Evolutionary conservation across 2,888 invertebrate species (phyloP).

Genomic region (Chirona hameri): DNA sequence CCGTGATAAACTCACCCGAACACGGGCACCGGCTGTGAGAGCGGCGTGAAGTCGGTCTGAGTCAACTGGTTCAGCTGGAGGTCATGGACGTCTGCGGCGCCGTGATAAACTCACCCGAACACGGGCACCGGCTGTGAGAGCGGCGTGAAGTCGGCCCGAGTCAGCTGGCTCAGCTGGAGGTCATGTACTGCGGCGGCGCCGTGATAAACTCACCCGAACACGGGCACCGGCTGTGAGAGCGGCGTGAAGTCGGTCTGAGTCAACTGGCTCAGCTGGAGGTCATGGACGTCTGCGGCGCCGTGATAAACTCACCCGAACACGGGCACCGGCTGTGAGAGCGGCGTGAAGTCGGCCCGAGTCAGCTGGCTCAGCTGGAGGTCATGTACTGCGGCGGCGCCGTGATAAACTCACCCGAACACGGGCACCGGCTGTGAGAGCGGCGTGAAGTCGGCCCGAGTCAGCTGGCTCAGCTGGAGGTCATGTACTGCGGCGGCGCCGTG

Average conservation of each 20-base stretch:
- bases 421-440: conserved; percentile 49
- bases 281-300: conserved; percentile 65
- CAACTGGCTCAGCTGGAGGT: no score
- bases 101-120: conserved; percentile 72
- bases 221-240: no score
- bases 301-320: conserved; percentile 75
- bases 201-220: no score
- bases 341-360: conserved; percentile 60
- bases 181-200: conserved; percentile 89
- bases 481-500: conserved; percentile 81
- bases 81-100: conserved; percentile 64
- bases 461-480: conserved; percentile 83
- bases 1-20: conserved; percentile 48
- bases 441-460: conserved; percentile 59
- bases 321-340: conserved; percentile 65
- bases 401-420: conserved; percentile 55
- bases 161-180: conserved; percentile 79
- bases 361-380: conserved; percentile 87
- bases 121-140: conserved; percentile 68
- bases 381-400: conserved; percentile 80
- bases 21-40: no score
- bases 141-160: conserved; percentile 60
- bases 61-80: no score
- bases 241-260: no score
- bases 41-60: no score